Conservation (phyloP, 2,113 vertebrate genomes). For the Rhegmatorhina hoffmannsi region DNA sequence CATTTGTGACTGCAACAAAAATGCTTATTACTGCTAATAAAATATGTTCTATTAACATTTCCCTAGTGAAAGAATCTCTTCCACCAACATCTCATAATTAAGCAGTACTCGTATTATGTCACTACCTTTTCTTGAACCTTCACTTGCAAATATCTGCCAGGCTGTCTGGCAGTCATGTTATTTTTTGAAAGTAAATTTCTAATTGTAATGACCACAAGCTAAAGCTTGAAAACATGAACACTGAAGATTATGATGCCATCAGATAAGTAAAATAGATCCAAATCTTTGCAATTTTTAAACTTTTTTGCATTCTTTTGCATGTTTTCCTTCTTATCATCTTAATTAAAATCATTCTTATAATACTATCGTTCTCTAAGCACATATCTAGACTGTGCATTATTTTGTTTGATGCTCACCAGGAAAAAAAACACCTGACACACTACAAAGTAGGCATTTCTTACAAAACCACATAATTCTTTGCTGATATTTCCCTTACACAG, state of each 20-base stretch:
- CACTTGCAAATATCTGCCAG: not conserved
- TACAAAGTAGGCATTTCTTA: not conserved
- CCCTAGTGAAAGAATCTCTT: not conserved
- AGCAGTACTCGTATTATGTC: not conserved
- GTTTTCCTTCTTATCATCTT: not conserved
- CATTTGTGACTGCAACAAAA: not conserved
- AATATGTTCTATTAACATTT: not conserved
- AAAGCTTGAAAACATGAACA: not conserved
- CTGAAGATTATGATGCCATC: not conserved
- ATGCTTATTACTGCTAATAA: not conserved
- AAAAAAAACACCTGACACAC: not conserved
- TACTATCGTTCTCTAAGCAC: not conserved
- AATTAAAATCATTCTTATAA: not conserved
- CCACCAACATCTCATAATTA: not conserved
- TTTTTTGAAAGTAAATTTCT: not conserved
- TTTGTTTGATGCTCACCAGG: not conserved
- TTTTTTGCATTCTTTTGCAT: not conserved
- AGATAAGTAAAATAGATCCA: not conserved
- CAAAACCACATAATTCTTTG: not conserved
- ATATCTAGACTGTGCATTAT: not conserved
- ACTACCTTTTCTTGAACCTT: not conserved
- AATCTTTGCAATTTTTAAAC: not conserved
- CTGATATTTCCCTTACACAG: not conserved
- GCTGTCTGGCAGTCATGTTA: not conserved
- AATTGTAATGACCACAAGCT: not conserved